Base-by-base conservation (phyloP, 2,113 vertebrate species). In the Callipepla californica region DNA sequence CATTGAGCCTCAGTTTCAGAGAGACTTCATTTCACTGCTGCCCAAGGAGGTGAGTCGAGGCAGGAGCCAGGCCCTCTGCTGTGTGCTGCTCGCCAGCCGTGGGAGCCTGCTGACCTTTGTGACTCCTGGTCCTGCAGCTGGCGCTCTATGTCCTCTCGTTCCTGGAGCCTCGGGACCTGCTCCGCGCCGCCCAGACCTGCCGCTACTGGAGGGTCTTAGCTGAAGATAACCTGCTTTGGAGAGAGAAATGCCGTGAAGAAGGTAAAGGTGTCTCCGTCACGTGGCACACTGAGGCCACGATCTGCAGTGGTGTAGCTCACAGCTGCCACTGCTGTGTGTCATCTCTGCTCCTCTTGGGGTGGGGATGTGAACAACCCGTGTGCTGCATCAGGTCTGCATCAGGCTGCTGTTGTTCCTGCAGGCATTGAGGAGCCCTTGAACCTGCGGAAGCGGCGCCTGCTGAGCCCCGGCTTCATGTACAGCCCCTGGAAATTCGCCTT, bases 1-100 rank as follows among this genome's bases (percentile, higher is more conserved):
- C 75, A 97, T 97, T 1, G 97, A 97, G 36, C 97, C 97, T 7
- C 97, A 97, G 87, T 97, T 97, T 93, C 97, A 97, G 93, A 78
- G 97, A 1, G 97, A 97, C 34, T 97, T 97, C 88, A 97, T 97
- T 23, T 97, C 97, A 5, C 87, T 97, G 83, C 78, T 97, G 68
- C 97, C 97, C 67, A 97, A 97, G 75, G 97, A 97, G 97, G 97
- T 97, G 85, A 62, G 95, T 20, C 11, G 13, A 9, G 30, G 55
- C 7, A 2, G 8, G 36, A 21, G 36, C 3, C 2, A 6, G 32
- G 30, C 11, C 10, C 6, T 13, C 38, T 7, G 16, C n/a, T 16
- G 25, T 6, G 30, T 32, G 11, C 59, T n/a, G 13, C 11, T 32
- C 18, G 2, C 32, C 50, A 7, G 30, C 40, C 22, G 0, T 1